These are phyloP conservation scores for Sebastiscus albofasciatus DNA, from an alignment of 2,797 vertebrate genomes.

Conservation along the genomic window DNA sequence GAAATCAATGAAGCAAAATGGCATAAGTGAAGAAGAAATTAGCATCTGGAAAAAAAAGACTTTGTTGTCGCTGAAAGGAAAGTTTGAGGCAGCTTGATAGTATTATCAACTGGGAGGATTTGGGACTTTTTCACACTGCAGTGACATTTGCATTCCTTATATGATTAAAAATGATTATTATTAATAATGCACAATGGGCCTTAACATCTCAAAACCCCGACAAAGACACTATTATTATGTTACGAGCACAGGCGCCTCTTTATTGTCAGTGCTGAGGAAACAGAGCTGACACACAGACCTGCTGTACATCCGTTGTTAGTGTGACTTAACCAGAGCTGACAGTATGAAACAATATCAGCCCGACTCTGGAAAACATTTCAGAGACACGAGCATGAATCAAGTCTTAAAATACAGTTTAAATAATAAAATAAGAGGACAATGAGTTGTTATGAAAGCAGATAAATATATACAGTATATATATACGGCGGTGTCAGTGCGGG, in stretches of 20 bases:
- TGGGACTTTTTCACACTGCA: not conserved
- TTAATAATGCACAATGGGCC: not conserved
- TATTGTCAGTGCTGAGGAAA: not conserved
- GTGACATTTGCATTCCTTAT: not conserved
- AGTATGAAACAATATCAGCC: constrained; percentile 10
- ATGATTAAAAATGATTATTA: not conserved
- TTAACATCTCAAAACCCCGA: not conserved
- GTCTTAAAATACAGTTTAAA: not conserved
- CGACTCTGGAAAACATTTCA: not conserved
- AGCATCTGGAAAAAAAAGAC: not conserved
- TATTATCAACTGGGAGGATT: not conserved
- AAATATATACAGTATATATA: not conserved
- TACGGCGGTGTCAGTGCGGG: not conserved
- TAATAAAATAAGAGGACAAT: not conserved
- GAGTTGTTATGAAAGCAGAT: constrained; percentile 11
- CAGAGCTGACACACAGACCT: not conserved
- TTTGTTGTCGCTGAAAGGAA: not conserved
- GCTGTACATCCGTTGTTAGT: not conserved
- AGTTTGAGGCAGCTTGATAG: not conserved
- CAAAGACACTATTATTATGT: not conserved
- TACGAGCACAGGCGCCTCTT: not conserved
- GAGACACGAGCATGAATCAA: not conserved
- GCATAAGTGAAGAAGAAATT: not conserved
- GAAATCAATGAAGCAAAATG: not conserved
- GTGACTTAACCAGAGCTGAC: constrained; percentile 24